A percentile compares a stretch with the other conserved stretches of the same genome.
Evolutionary conservation across 2,797 vertebrate genomes (phyloP).

Genomic region (Pseudomugil tenellus): DNA sequence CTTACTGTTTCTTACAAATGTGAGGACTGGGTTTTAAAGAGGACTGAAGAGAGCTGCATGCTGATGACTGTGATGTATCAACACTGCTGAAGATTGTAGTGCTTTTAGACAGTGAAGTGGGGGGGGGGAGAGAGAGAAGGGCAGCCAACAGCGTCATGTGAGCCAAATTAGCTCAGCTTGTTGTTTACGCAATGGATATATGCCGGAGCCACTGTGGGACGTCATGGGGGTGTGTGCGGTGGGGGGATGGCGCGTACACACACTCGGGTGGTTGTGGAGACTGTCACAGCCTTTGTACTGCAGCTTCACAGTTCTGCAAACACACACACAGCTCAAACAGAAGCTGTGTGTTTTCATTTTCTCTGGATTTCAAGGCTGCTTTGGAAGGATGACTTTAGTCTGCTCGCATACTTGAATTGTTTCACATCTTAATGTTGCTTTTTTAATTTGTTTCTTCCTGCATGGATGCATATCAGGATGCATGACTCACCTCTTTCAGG

Average conservation of each 20-base stretch:
- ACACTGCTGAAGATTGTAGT: constrained; percentile 38
- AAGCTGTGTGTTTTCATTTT: constrained; percentile 25
- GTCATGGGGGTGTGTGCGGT: constrained; percentile 40
- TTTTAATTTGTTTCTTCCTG: not conserved
- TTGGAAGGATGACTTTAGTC: not conserved
- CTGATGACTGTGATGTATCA: constrained; percentile 44
- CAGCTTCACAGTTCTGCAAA: constrained; percentile 52
- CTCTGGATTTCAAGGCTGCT: constrained; percentile 16
- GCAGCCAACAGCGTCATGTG: constrained; percentile 61
- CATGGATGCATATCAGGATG: constrained; percentile 10
- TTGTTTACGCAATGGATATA: constrained; percentile 75
- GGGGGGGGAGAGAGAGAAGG: constrained; percentile 8
- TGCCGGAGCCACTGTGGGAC: constrained; percentile 65
- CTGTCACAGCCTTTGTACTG: constrained; percentile 45
- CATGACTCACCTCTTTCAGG: not conserved
- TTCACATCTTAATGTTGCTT: not conserved
- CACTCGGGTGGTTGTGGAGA: constrained; percentile 44
- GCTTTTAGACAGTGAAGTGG: constrained; percentile 16
- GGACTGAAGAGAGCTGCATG: constrained; percentile 17
- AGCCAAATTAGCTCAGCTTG: constrained; percentile 75
- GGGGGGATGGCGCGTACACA: constrained; percentile 17
- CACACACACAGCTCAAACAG: constrained; percentile 37
- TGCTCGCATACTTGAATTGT: constrained; percentile 11
- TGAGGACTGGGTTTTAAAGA: constrained; percentile 40
- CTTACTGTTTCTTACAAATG: constrained; percentile 4